A percentile compares a stretch with the other conserved stretches of the same genome.
phyloP scores from a whole-genome alignment of 2,888 invertebrate species.

The Heteropelma amictum region DNA sequence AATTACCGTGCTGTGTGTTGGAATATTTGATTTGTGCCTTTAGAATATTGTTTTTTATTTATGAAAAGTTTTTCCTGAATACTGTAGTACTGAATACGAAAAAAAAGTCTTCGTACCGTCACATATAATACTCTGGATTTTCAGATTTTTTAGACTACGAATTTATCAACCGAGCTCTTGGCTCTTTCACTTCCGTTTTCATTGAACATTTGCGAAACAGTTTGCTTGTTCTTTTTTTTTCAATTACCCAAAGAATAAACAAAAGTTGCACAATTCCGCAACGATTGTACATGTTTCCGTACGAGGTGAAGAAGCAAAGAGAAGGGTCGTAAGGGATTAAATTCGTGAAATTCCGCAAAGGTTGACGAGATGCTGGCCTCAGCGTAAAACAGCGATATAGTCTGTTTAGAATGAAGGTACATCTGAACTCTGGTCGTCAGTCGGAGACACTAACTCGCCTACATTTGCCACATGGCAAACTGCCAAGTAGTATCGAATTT shows the following conservation, averaged over 20 bases:
- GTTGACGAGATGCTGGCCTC: conserved; percentile 26
- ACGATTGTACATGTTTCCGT: background rate
- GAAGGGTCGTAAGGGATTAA: background rate
- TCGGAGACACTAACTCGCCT: conserved; percentile 3
- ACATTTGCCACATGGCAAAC: conserved; percentile 56
- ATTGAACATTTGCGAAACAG: too few relatives aligned
- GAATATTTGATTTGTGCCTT: too few relatives aligned
- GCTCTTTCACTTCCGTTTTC: too few relatives aligned
- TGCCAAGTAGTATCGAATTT: conserved; percentile 62
- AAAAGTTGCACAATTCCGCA: background rate
- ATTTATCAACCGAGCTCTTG: too few relatives aligned
- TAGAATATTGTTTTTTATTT: too few relatives aligned
- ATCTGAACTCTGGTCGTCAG: conserved; percentile 33
- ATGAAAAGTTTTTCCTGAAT: too few relatives aligned
- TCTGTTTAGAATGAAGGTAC: conserved; percentile 19
- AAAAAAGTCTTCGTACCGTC: too few relatives aligned
- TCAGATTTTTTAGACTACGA: too few relatives aligned
- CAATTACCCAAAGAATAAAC: background rate
- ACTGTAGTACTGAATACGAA: too few relatives aligned
- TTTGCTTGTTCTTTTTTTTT: too few relatives aligned
- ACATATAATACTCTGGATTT: too few relatives aligned
- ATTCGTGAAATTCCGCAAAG: conserved; percentile 7
- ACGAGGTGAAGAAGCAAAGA: background rate
- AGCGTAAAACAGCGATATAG: conserved; percentile 21
- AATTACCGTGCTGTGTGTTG: too few relatives aligned